phyloP scores from a whole-genome alignment of 2,113 vertebrate genomes.

The Hiodon tergisus region DNA sequence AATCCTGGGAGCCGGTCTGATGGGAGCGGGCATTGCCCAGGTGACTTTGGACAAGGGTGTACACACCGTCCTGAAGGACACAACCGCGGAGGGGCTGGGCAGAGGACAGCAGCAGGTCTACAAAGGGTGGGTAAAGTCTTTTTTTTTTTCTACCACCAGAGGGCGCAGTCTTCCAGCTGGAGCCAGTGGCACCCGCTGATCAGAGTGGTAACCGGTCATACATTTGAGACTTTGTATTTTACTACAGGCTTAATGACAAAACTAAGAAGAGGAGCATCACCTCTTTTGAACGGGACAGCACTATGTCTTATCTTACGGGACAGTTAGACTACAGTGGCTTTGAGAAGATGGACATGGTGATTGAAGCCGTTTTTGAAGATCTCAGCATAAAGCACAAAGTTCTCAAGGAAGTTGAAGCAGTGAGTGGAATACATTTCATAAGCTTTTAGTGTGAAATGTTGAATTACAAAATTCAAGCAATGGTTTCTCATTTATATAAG shows the following conservation, averaged over 20 bases:
- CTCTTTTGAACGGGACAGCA: conserved; percentile 71
- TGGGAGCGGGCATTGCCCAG: conserved; percentile 79
- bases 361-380: conserved; percentile 80
- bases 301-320: conserved; percentile 61
- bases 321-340: conserved; percentile 79
- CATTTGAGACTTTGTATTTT: background rate
- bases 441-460: too few relatives aligned
- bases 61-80: conserved; percentile 72
- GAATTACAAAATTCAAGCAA: background rate
- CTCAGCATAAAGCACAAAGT: conserved; percentile 69
- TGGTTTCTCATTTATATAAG: background rate
- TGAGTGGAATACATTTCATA: conserved; percentile 45
- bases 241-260: conserved; percentile 67
- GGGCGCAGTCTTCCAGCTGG: background rate
- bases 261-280: conserved; percentile 75
- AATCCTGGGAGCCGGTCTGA: conserved; percentile 75
- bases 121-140: conserved; percentile 65
- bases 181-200: background rate
- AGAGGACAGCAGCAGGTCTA: conserved; percentile 77
- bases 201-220: background rate
- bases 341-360: conserved; percentile 75
- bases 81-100: conserved; percentile 57
- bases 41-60: conserved; percentile 74
- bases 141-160: conserved; percentile 17
- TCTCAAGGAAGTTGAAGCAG: conserved; percentile 69